A percentile compares a stretch with the other conserved stretches of the same genome.
Evolutionary conservation across 2,888 invertebrate genomes (phyloP).

Genomic region (Dione vanillae): DNA sequence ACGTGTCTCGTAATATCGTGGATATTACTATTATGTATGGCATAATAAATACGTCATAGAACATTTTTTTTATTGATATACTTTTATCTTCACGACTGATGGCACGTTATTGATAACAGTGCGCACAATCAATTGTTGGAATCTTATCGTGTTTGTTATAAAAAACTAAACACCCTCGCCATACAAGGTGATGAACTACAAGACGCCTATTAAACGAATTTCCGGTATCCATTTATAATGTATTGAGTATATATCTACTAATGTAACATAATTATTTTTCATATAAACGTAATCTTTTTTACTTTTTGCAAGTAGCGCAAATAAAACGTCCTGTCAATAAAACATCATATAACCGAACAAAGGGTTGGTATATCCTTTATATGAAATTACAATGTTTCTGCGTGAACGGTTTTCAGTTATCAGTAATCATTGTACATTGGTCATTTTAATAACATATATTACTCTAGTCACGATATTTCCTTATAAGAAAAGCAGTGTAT

Average conservation of each 20-base stretch:
- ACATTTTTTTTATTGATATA: neutral
- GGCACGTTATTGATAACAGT: conserved; percentile 11
- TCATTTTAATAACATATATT: neutral
- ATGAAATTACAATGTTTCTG: neutral
- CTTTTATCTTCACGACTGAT: neutral
- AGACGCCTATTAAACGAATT: neutral
- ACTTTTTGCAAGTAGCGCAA: no score
- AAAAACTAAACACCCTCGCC: neutral
- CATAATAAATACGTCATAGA: conserved; percentile 6
- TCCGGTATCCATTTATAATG: neutral
- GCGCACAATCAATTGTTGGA: conserved; percentile 1
- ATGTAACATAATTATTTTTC: no score
- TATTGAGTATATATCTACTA: no score
- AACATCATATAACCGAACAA: neutral
- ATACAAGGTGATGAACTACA: neutral
- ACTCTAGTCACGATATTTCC: neutral
- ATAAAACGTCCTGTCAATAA: neutral
- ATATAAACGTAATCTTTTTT: no score
- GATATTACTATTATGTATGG: neutral
- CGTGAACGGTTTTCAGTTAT: neutral
- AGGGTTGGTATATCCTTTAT: neutral
- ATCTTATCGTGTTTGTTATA: conserved; percentile 18
- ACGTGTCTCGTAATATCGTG: neutral
- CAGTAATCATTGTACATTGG: neutral
- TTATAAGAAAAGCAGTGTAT: neutral